Evolutionary conservation across 2,797 vertebrate species (phyloP).

Genomic region (Coregonus ussuriensis): DNA sequence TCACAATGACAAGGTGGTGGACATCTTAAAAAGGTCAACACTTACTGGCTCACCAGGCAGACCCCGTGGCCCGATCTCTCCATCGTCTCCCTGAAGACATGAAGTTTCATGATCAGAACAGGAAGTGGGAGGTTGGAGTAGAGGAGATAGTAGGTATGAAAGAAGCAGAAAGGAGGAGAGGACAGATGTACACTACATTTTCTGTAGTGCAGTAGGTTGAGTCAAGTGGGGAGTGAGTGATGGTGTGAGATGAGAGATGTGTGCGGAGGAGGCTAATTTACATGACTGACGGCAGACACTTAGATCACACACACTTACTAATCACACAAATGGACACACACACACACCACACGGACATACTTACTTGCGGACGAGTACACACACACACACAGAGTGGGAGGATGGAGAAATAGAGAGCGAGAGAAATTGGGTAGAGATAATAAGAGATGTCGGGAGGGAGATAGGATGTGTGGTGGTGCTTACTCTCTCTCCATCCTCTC

Average conservation of each 20-base stretch:
- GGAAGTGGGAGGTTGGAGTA: not conserved
- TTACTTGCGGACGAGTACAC: not conserved
- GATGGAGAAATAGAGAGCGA: too few species aligned
- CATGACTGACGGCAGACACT: not conserved
- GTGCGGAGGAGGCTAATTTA: not conserved
- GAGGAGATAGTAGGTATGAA: not conserved
- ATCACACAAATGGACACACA: not conserved
- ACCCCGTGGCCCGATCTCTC: conserved; percentile 96
- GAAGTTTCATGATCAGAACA: too few species aligned
- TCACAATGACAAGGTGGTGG: conserved; percentile 13
- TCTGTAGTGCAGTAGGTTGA: not conserved
- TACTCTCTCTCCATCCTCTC: conserved; percentile 97
- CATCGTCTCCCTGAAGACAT: conserved; percentile 88
- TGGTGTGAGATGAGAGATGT: conserved; percentile 2
- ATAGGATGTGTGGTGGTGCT: conserved; percentile 25
- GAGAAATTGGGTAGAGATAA: too few species aligned
- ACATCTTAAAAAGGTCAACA: conserved; percentile 42
- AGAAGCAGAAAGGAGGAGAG: not conserved
- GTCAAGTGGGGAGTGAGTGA: not conserved
- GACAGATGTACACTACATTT: too few species aligned
- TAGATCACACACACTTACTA: not conserved
- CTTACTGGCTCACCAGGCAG: conserved; percentile 96
- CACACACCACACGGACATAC: not conserved
- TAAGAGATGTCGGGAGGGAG: not conserved
- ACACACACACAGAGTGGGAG: too few species aligned